Evolutionary conservation across 2,888 invertebrate species (phyloP).

Genomic region (Lepidochrysops patricia): DNA sequence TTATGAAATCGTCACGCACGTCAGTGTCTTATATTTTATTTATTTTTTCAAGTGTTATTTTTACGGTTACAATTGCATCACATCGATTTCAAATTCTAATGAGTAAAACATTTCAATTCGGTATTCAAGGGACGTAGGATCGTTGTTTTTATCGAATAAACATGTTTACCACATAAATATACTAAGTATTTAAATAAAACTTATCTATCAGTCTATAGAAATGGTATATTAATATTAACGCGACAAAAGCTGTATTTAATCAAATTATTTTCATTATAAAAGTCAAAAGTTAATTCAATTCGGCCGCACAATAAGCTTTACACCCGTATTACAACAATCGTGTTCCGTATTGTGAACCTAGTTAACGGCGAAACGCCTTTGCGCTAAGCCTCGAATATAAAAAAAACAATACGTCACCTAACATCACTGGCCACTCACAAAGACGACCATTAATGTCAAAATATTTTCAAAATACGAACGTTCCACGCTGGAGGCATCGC

Average conservation of each 20-base stretch:
- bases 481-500: conserved; percentile 47
- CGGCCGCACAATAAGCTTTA: conserved; percentile 12
- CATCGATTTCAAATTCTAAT: background rate
- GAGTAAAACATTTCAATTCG: background rate
- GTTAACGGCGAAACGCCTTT: conserved; percentile 25
- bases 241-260: too few species aligned
- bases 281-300: conserved; percentile 9
- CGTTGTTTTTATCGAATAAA: too few species aligned
- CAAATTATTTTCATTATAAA: background rate
- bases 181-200: too few species aligned
- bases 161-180: too few species aligned
- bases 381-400: conserved; percentile 32
- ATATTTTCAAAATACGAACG: conserved; percentile 69
- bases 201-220: too few species aligned
- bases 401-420: conserved; percentile 42
- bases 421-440: conserved; percentile 49
- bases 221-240: too few species aligned
- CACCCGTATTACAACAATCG: conserved; percentile 9
- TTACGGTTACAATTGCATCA: background rate
- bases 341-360: conserved; percentile 18
- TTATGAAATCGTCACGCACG: background rate
- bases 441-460: conserved; percentile 67
- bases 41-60: background rate
- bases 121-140: background rate
- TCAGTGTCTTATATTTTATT: conserved; percentile 5